A percentile compares a stretch with the other conserved stretches of the same genome.
phyloP scores from a whole-genome alignment of 2,888 invertebrate species.

The Esperia sulphurella region DNA sequence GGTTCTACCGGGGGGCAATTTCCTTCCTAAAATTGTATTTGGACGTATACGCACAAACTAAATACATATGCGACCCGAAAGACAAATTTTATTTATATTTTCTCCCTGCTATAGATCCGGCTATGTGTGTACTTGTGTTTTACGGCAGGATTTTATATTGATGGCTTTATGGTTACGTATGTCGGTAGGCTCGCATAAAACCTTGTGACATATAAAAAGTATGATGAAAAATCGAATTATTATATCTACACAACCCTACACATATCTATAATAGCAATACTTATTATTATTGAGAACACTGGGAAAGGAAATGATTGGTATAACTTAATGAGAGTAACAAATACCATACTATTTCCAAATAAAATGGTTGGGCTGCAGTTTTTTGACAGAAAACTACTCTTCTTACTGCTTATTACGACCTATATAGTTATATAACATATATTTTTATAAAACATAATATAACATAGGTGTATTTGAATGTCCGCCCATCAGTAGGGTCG shows the following conservation, averaged over 20 bases:
- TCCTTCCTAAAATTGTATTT: slow-evolving; percentile 74
- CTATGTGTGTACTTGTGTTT: slow-evolving; percentile 25
- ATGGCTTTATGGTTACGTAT: slow-evolving; percentile 38
- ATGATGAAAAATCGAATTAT: neutral
- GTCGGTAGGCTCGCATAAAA: slow-evolving; percentile 25
- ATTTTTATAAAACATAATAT: neutral
- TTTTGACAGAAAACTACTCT: too few relatives aligned
- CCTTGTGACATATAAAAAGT: neutral
- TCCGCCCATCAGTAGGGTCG: slow-evolving; percentile 37
- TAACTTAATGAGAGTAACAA: too few relatives aligned
- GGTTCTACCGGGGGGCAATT: slow-evolving; percentile 65
- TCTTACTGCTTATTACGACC: too few relatives aligned
- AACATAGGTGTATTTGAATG: slow-evolving; percentile 28
- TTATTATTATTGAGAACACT: too few relatives aligned
- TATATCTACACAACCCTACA: too few relatives aligned
- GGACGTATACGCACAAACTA: slow-evolving; percentile 68
- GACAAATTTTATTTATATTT: slow-evolving; percentile 70
- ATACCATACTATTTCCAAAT: too few relatives aligned
- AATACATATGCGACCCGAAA: slow-evolving; percentile 66
- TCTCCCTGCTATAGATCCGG: slow-evolving; percentile 17
- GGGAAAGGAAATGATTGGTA: too few relatives aligned
- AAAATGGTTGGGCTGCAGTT: too few relatives aligned
- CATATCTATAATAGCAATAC: too few relatives aligned
- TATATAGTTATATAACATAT: too few relatives aligned
- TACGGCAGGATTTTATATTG: slow-evolving; percentile 54